These are phyloP conservation scores for Malurus leucopterus DNA, from an alignment of 2,797 vertebrate species.

Conservation along the genomic window DNA sequence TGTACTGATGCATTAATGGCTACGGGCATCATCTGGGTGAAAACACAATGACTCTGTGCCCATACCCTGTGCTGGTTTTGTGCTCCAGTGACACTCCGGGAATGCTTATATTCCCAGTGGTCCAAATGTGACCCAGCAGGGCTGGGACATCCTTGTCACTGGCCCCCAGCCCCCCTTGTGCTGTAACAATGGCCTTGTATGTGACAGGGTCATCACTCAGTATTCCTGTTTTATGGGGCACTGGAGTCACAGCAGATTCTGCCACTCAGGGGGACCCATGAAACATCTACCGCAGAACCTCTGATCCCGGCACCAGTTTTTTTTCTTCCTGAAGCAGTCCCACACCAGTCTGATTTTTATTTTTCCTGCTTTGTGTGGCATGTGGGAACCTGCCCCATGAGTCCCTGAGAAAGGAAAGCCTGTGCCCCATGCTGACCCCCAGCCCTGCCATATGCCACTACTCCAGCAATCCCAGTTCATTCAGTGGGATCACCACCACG, in stretches of 20 bases:
- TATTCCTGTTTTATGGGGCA: not conserved
- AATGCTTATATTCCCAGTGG: not conserved
- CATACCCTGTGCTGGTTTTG: not conserved
- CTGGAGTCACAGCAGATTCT: not conserved
- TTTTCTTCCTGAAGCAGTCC: accelerated
- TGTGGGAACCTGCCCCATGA: accelerated
- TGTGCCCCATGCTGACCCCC: not conserved
- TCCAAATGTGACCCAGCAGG: not conserved
- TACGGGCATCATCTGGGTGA: accelerated
- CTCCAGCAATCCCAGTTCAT: not conserved
- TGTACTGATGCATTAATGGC: not conserved
- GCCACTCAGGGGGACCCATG: accelerated
- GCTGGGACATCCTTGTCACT: not conserved
- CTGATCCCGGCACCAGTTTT: not conserved
- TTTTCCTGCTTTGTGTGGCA: not conserved
- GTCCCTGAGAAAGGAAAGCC: not conserved
- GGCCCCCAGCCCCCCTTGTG: not conserved
- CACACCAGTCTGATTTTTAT: not conserved
- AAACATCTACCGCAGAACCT: accelerated
- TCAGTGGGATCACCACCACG: not conserved
- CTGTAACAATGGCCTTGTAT: not conserved
- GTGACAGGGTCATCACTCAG: not conserved
- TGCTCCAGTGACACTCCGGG: not conserved
- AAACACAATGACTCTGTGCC: not conserved
- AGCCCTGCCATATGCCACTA: not conserved